Conservation (phyloP, 1,140 invertebrate genomes). For the Pseudomyrmex concolor region DNA sequence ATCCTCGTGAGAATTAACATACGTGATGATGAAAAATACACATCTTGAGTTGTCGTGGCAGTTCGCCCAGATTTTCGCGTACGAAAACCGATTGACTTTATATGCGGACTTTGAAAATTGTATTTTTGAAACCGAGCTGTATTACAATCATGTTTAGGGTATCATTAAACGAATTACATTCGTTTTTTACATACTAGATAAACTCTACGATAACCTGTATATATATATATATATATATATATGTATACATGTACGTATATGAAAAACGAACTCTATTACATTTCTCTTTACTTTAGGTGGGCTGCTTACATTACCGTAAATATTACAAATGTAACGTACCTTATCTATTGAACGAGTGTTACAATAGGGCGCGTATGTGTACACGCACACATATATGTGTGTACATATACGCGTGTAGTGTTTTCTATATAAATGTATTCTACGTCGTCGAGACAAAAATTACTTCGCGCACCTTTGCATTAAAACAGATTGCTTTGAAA, state of each 20-base stretch:
- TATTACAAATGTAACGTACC: slow-evolving; percentile 71
- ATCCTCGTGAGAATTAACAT: too few species aligned
- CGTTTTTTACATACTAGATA: too few species aligned
- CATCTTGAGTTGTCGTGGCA: too few species aligned
- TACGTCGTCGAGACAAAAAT: slow-evolving; percentile 71
- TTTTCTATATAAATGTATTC: slow-evolving; percentile 69
- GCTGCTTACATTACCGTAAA: slow-evolving; percentile 81
- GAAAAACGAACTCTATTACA: slow-evolving; percentile 83
- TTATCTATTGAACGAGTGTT: slow-evolving; percentile 73
- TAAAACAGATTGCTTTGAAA: slow-evolving; percentile 79
- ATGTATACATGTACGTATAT: slow-evolving; percentile 65
- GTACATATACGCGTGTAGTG: slow-evolving; percentile 56
- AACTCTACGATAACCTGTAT: too few species aligned
- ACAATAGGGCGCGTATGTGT: slow-evolving; percentile 69
- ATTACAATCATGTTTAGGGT: too few species aligned
- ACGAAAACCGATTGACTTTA: too few species aligned
- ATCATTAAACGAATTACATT: too few species aligned
- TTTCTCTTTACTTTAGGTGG: slow-evolving; percentile 81
- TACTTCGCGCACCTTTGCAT: slow-evolving; percentile 73
- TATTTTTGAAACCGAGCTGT: too few species aligned
- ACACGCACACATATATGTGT: slow-evolving; percentile 29
- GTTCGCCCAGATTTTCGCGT: too few species aligned
- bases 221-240: too few species aligned
- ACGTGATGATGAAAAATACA: too few species aligned
- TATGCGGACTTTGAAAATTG: too few species aligned